Conservation (phyloP, 2,888 invertebrate species). For the Epinotia demarniana region DNA sequence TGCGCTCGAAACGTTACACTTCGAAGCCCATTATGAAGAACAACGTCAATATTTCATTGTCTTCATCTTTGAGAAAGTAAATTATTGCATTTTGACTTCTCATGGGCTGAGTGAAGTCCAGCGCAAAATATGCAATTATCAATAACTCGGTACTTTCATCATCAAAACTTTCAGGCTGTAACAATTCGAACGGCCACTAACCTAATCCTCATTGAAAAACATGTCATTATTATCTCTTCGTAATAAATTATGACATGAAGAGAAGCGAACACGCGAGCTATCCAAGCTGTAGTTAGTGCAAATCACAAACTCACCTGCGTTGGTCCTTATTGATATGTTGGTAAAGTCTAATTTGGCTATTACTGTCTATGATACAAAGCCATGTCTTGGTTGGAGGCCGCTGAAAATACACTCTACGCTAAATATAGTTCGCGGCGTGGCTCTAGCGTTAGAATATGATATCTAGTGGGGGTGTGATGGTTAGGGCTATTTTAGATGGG, state of each 20-base stretch:
- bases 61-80: too few relatives aligned
- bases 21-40: too few relatives aligned
- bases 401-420: slow-evolving; percentile 66
- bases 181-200: slow-evolving; percentile 22
- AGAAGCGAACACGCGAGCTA: slow-evolving; percentile 62
- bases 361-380: slow-evolving; percentile 64
- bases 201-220: slow-evolving; percentile 32
- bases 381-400: slow-evolving; percentile 77
- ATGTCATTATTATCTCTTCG: slow-evolving; percentile 33
- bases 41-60: too few relatives aligned
- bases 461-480: slow-evolving; percentile 20
- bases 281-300: slow-evolving; percentile 51
- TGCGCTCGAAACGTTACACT: too few relatives aligned
- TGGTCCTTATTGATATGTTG: background rate
- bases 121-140: background rate
- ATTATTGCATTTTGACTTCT: too few relatives aligned
- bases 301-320: background rate
- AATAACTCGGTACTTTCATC: background rate
- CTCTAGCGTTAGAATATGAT: slow-evolving; percentile 46
- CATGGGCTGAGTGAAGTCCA: background rate
- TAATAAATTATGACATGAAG: slow-evolving; percentile 47
- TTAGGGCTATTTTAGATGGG: slow-evolving; percentile 9
- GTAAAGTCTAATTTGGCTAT: background rate
- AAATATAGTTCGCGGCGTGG: slow-evolving; percentile 69
- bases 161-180: background rate